phyloP scores from a whole-genome alignment of 1,140 invertebrate genomes.

The Megalonaias nervosa region DNA sequence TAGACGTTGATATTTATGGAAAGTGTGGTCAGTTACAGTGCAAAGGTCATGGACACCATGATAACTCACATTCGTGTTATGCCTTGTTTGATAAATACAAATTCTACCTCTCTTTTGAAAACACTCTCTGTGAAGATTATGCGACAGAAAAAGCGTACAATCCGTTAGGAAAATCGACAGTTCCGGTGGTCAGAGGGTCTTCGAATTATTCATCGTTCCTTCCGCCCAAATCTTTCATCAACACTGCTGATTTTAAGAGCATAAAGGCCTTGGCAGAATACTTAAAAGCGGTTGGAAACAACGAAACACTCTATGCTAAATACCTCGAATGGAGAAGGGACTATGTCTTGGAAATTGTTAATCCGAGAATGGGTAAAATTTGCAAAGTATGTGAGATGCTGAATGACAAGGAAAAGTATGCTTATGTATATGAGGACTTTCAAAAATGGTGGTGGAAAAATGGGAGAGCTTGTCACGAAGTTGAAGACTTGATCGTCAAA shows the following conservation, averaged over 20 bases:
- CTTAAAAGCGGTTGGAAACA: neutral
- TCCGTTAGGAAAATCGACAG: conserved; percentile 4
- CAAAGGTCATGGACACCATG: neutral
- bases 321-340: conserved; percentile 7
- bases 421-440: too few relatives aligned
- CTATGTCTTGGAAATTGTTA: neutral
- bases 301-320: conserved; percentile 6
- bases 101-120: conserved; percentile 74
- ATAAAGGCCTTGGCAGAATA: conserved; percentile 5
- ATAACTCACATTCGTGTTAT: neutral
- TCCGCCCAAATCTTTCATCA: conserved; percentile 12
- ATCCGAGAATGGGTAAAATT: too few relatives aligned
- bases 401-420: too few relatives aligned
- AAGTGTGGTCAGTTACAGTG: conserved; percentile 69
- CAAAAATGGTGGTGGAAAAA: too few relatives aligned
- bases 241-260: conserved; percentile 11
- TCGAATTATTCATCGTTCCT: neutral
- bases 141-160: conserved; percentile 95
- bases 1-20: conserved; percentile 79
- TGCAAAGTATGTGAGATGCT: too few relatives aligned
- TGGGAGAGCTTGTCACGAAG: too few relatives aligned
- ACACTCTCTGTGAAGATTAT: conserved; percentile 96
- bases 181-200: conserved; percentile 15
- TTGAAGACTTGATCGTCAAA: too few relatives aligned
- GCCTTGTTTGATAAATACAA: conserved; percentile 22